Conservation (phyloP, 2,113 vertebrate species). For the Cygnus atratus region DNA sequence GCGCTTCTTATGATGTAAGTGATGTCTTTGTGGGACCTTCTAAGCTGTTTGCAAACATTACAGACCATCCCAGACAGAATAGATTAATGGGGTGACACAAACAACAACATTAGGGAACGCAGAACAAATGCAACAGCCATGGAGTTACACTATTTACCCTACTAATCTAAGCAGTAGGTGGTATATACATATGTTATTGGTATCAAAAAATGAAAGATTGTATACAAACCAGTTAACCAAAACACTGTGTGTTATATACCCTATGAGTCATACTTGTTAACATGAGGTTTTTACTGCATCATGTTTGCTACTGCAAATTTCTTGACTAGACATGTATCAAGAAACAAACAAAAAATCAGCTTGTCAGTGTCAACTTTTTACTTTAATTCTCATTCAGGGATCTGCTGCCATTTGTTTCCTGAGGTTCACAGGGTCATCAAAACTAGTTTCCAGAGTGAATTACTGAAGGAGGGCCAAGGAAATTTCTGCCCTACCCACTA, state of each 20-base stretch:
- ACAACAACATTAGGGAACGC: background rate
- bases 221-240: background rate
- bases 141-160: background rate
- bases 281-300: background rate
- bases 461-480: background rate
- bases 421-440: background rate
- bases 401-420: background rate
- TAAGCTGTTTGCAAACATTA: background rate
- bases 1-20: background rate
- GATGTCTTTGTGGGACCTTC: background rate
- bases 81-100: background rate
- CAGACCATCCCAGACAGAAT: too few relatives aligned
- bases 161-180: too few relatives aligned
- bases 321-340: background rate
- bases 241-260: too few relatives aligned
- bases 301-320: background rate
- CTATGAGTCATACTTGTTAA: background rate
- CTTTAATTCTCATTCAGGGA: too few relatives aligned
- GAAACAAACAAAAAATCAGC: background rate
- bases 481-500: accelerated
- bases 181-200: accelerated
- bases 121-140: background rate
- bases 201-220: too few relatives aligned
- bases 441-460: background rate
- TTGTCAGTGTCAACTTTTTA: background rate